These are phyloP conservation scores for Eucera pruinosa DNA, from an alignment of 2,888 invertebrate genomes.

Conservation along the genomic window DNA sequence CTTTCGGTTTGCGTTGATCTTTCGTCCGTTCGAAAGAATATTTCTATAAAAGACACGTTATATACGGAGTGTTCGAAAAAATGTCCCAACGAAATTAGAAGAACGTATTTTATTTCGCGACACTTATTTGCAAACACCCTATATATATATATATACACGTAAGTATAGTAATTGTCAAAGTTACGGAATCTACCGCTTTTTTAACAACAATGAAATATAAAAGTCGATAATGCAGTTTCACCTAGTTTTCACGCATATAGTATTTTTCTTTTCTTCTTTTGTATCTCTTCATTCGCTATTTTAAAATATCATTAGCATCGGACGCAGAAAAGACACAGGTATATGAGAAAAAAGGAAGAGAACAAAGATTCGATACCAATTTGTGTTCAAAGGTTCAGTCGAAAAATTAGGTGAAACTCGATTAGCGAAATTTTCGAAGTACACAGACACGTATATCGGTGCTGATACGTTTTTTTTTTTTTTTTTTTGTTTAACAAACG, in stretches of 20 bases:
- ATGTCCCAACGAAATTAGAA: background rate
- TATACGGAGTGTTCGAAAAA: background rate
- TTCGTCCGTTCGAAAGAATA: background rate
- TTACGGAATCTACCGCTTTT: constrained; percentile 1
- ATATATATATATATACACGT: background rate
- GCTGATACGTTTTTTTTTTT: too few species aligned
- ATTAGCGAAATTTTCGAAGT: constrained; percentile 12
- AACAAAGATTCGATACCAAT: constrained; percentile 12
- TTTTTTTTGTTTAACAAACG: constrained; percentile 1
- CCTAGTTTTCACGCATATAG: constrained; percentile 10
- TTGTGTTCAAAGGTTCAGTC: constrained; percentile 1
- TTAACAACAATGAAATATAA: constrained; percentile 5
- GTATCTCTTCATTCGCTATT: background rate
- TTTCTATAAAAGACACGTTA: background rate
- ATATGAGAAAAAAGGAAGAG: background rate
- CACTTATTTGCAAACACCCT: background rate
- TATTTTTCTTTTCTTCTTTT: background rate
- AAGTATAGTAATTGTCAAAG: background rate
- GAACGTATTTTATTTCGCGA: constrained; percentile 9
- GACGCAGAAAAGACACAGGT: background rate
- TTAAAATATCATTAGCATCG: background rate
- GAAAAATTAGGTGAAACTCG: constrained; percentile 37
- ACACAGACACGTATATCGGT: background rate
- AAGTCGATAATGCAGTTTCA: constrained; percentile 27
- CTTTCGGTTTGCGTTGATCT: background rate